These are phyloP conservation scores for Sebastes itinus DNA, from an alignment of 2,797 vertebrate species.

Conservation along the genomic window DNA sequence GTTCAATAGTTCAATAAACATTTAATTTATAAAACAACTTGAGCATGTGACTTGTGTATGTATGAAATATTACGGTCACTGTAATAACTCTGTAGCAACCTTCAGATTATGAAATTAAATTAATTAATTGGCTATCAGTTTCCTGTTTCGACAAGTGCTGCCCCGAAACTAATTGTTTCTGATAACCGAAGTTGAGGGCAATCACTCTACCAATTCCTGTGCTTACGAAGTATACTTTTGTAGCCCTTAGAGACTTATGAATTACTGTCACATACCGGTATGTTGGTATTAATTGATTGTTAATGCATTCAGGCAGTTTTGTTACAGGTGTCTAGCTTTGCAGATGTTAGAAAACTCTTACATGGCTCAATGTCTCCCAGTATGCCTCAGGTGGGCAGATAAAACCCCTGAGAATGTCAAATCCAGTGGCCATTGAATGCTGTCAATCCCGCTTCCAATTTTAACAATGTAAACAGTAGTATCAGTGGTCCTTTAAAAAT, in stretches of 20 bases:
- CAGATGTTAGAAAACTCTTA: too few relatives aligned
- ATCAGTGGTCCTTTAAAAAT: neutral
- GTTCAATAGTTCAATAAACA: neutral
- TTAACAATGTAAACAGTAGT: neutral
- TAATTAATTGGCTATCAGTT: neutral
- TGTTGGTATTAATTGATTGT: too few relatives aligned
- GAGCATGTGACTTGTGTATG: neutral
- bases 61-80: neutral
- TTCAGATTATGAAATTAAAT: neutral
- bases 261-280: neutral
- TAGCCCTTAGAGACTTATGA: neutral
- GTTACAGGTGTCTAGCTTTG: too few relatives aligned
- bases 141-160: neutral
- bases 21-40: neutral
- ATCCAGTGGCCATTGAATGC: too few relatives aligned
- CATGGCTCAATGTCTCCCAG: too few relatives aligned
- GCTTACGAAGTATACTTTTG: neutral
- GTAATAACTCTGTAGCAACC: neutral
- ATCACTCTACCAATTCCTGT: neutral
- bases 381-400: too few relatives aligned
- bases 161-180: neutral
- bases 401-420: too few relatives aligned
- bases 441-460: neutral
- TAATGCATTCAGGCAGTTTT: too few relatives aligned
- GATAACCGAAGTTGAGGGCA: neutral